These are phyloP conservation scores for Oryzias dopingdopingensis DNA, from an alignment of 2,797 vertebrate species.

Conservation along the genomic window DNA sequence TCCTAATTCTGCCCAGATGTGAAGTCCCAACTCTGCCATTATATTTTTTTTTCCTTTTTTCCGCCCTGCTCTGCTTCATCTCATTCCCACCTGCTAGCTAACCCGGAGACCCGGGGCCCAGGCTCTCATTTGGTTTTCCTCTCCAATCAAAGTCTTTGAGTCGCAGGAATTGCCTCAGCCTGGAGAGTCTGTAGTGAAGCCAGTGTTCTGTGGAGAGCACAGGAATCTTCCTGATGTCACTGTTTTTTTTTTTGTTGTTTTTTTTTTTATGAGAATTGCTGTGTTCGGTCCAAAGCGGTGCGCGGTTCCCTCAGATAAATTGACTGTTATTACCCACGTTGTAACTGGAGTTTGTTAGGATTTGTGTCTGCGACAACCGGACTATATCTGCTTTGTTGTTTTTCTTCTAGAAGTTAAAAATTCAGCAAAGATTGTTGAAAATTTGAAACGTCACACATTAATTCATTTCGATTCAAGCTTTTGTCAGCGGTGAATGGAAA, in stretches of 20 bases:
- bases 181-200: slow-evolving; percentile 66
- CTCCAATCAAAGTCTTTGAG: slow-evolving; percentile 77
- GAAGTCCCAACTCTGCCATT: slow-evolving; percentile 69
- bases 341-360: slow-evolving; percentile 15
- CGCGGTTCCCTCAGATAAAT: slow-evolving; percentile 53
- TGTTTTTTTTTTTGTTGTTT: slow-evolving; percentile 68
- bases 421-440: too few species aligned
- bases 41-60: slow-evolving; percentile 32
- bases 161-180: slow-evolving; percentile 54
- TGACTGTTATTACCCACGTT: slow-evolving; percentile 25
- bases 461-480: too few species aligned
- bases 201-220: slow-evolving; percentile 38
- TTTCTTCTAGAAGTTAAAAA: not conserved
- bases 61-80: slow-evolving; percentile 69
- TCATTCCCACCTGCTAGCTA: slow-evolving; percentile 82
- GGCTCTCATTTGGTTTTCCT: slow-evolving; percentile 74
- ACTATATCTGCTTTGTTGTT: not conserved
- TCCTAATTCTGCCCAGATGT: slow-evolving; percentile 88
- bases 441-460: too few species aligned
- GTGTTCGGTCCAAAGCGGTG: slow-evolving; percentile 47
- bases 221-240: slow-evolving; percentile 53
- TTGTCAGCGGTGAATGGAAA: slow-evolving; percentile 55
- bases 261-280: slow-evolving; percentile 58
- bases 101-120: slow-evolving; percentile 68
- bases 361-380: not conserved